These are phyloP conservation scores for Nycticryphes semicollaris DNA, from an alignment of 2,113 vertebrate species.

Conservation along the genomic window DNA sequence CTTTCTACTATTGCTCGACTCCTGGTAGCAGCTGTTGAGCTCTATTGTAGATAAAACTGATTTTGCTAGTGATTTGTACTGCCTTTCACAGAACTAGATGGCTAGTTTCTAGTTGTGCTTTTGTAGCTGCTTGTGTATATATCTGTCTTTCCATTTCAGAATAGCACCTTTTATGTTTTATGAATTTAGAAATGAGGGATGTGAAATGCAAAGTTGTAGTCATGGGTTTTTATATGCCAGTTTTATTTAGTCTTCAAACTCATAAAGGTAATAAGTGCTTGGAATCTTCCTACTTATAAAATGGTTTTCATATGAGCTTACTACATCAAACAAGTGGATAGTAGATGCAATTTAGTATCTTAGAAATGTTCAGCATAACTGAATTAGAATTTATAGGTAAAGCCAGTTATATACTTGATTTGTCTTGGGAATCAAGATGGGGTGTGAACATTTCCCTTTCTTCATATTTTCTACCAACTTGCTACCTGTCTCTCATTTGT, in stretches of 20 bases:
- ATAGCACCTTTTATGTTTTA: not conserved
- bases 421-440: not conserved
- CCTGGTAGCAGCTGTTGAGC: not conserved
- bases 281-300: not conserved
- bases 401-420: not conserved
- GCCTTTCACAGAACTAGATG: not conserved
- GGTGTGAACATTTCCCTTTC: not conserved
- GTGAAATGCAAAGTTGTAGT: not conserved
- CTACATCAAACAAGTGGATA: not conserved
- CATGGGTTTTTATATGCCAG: not conserved
- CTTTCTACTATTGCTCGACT: not conserved
- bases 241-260: not conserved
- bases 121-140: not conserved
- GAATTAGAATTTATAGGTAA: not conserved
- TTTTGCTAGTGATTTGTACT: not conserved
- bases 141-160: not conserved
- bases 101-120: not conserved
- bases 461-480: not conserved
- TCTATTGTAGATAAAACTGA: not conserved
- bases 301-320: not conserved
- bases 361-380: not conserved
- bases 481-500: not conserved
- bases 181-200: not conserved
- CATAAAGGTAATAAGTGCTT: not conserved
- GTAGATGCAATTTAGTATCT: not conserved